Evolutionary conservation across 2,797 vertebrate species (phyloP).

Genomic region (Pygocentrus nattereri): DNA sequence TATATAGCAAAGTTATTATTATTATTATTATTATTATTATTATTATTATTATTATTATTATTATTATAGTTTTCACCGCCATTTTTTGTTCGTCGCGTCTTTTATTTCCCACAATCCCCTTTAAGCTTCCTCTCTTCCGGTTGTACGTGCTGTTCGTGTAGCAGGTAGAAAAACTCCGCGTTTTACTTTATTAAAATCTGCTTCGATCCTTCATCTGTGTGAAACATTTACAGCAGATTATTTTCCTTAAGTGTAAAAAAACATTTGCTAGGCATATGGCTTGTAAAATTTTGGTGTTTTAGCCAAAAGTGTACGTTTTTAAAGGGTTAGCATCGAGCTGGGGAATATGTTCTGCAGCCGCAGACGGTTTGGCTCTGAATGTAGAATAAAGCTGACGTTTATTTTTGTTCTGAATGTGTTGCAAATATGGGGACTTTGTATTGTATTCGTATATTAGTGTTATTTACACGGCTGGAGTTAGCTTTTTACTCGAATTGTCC

Average conservation of each 20-base stretch:
- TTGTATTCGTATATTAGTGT: too few relatives aligned
- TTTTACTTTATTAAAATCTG: slow-evolving; percentile 61
- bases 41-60: too few relatives aligned
- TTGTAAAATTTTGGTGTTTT: not conserved
- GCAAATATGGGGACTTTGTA: too few relatives aligned
- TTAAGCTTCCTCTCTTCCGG: slow-evolving; percentile 80
- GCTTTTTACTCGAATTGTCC: too few relatives aligned
- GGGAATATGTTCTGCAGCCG: accelerated
- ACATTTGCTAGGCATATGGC: accelerated
- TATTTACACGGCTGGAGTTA: too few relatives aligned
- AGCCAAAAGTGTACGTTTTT: not conserved
- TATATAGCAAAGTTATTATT: too few relatives aligned
- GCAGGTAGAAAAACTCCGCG: slow-evolving; percentile 63
- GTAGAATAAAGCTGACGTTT: too few relatives aligned
- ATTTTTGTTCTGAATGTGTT: too few relatives aligned
- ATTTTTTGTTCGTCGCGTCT: not conserved
- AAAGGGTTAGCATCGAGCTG: not conserved
- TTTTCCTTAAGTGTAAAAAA: accelerated
- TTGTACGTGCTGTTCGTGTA: slow-evolving; percentile 61
- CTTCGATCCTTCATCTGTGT: slow-evolving; percentile 62
- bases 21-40: too few relatives aligned
- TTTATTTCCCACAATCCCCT: slow-evolving; percentile 58
- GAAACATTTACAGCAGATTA: accelerated
- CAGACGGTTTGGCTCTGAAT: too few relatives aligned
- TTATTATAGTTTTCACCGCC: not conserved